Percentiles rank a stretch among this genome's conserved stretches.
Conservation (phyloP, 2,113 vertebrate genomes). For the Nanorana parkeri region DNA sequence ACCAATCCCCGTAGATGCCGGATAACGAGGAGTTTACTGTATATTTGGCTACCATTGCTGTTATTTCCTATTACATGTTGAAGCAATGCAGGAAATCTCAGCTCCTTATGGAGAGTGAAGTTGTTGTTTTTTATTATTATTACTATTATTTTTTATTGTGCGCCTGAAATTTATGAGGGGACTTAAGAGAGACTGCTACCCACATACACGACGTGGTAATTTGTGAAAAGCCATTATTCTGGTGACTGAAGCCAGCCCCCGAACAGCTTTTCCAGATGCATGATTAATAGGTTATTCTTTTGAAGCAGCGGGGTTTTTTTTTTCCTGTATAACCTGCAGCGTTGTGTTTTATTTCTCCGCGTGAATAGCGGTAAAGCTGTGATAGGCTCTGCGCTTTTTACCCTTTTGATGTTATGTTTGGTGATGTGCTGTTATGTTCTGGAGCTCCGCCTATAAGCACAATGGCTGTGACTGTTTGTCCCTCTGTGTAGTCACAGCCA, state of each 20-base stretch:
- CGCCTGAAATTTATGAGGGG: too few species aligned
- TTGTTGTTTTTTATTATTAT: too few species aligned
- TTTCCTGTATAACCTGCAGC: conserved; percentile 19
- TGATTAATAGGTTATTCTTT: conserved; percentile 47
- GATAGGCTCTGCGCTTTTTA: conserved; percentile 1
- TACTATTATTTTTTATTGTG: too few species aligned
- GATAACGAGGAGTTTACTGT: too few species aligned
- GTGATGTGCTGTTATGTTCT: not conserved
- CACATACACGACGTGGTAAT: conserved; percentile 16
- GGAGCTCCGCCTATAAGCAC: conserved; percentile 7
- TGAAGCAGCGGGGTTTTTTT: conserved; percentile 39
- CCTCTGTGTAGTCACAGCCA: not conserved
- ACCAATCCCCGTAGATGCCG: too few species aligned
- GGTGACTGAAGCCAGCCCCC: not conserved
- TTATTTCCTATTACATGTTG: too few species aligned
- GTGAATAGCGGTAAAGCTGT: conserved; percentile 2
- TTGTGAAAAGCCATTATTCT: conserved; percentile 25
- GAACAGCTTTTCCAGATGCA: not conserved
- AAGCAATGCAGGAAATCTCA: too few species aligned
- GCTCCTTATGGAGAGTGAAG: too few species aligned
- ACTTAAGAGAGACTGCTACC: conserved; percentile 1
- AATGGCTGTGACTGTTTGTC: not conserved
- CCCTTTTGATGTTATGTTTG: conserved; percentile 21
- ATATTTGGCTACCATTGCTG: too few species aligned
- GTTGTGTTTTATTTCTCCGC: conserved; percentile 15